These are phyloP conservation scores for Hecatera dysodea DNA, from an alignment of 2,888 invertebrate genomes.

Conservation along the genomic window DNA sequence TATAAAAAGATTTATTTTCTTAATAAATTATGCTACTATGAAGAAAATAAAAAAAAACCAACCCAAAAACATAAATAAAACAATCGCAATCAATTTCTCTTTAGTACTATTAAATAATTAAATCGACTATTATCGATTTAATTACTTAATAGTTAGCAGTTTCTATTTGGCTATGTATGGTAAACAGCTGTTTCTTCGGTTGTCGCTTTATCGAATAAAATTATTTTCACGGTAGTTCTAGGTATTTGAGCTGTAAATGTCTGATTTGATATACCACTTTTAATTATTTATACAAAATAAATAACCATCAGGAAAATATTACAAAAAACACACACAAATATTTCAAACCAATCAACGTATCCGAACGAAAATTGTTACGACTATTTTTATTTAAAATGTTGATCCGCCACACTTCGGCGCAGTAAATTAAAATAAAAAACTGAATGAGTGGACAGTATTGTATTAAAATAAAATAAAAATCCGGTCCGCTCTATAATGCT, in stretches of 20 bases:
- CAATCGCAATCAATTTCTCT: too few species aligned
- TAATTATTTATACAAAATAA: neutral
- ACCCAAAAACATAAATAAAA: too few species aligned
- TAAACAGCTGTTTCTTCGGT: neutral
- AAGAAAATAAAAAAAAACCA: too few species aligned
- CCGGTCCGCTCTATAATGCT: conserved; percentile 31
- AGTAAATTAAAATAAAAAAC: conserved; percentile 35
- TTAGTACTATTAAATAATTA: too few species aligned
- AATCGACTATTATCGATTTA: neutral
- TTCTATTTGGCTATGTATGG: neutral
- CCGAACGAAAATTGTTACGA: conserved; percentile 36
- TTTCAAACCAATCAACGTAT: conserved; percentile 14
- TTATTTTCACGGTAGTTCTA: neutral
- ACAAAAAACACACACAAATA: neutral
- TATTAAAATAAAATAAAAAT: conserved; percentile 51
- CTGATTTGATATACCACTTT: neutral
- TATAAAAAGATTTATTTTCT: too few species aligned
- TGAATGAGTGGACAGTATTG: conserved; percentile 30
- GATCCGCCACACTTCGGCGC: conserved; percentile 13
- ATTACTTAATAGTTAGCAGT: neutral
- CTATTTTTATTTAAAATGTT: conserved; percentile 39
- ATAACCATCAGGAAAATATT: neutral
- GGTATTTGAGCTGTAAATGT: neutral
- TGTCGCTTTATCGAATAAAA: neutral
- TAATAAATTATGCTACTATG: too few species aligned